phyloP scores from a whole-genome alignment of 2,113 vertebrate genomes.

The Mustela nigripes region DNA sequence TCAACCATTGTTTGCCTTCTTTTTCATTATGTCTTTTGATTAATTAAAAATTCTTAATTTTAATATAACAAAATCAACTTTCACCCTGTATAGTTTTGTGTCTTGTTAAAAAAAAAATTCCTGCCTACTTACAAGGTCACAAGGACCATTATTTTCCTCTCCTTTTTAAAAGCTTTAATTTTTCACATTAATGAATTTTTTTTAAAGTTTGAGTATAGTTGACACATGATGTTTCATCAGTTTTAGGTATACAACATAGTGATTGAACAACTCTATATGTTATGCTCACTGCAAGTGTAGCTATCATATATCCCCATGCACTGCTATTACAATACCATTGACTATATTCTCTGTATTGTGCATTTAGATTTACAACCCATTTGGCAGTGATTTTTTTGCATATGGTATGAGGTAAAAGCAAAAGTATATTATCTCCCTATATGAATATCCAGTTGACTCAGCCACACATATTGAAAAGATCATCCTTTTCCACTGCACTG shows the following conservation, averaged over 20 bases:
- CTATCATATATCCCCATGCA: neutral
- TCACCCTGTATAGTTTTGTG: neutral
- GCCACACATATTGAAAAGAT: neutral
- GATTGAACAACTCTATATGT: neutral
- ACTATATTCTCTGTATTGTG: neutral
- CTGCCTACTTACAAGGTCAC: neutral
- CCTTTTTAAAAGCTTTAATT: neutral
- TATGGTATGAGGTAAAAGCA: neutral
- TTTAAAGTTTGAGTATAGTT: neutral
- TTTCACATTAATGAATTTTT: neutral
- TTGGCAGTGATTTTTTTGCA: neutral
- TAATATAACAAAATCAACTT: neutral
- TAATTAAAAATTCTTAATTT: slow-evolving; percentile 29
- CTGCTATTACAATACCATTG: neutral
- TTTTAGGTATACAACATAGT: neutral
- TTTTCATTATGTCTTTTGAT: neutral
- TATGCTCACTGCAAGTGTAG: neutral
- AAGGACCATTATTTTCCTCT: neutral
- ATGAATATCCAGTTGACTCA: neutral
- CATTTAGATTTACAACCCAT: neutral
- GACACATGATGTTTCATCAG: neutral
- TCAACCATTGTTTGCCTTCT: neutral
- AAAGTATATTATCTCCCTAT: neutral
- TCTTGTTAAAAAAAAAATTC: neutral
- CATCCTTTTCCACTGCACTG: neutral